Evolutionary conservation across 1,140 invertebrate species (phyloP).

Genomic region (Diabrotica virgifera): DNA sequence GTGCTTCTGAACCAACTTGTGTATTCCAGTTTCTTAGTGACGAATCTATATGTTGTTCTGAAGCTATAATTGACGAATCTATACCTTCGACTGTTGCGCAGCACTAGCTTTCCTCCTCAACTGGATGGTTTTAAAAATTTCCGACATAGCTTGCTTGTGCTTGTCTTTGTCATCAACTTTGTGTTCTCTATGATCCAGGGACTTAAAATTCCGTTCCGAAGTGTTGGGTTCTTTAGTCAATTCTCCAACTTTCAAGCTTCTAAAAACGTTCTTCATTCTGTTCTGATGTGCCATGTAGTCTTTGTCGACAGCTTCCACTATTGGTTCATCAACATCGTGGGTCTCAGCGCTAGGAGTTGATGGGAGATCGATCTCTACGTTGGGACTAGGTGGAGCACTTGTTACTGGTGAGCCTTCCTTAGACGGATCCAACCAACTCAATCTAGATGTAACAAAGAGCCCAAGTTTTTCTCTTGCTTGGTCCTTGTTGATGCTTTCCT

Average conservation of each 20-base stretch:
- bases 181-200: constrained; percentile 16
- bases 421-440: constrained; percentile 15
- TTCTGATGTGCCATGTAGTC: not conserved
- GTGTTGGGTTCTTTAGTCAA: not conserved
- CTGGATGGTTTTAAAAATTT: constrained; percentile 28
- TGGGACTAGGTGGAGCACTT: not conserved
- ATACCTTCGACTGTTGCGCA: not conserved
- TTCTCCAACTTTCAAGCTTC: constrained; percentile 15
- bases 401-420: not conserved
- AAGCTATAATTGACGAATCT: too few species aligned
- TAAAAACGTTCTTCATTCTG: constrained; percentile 27
- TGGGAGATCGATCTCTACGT: not conserved
- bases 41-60: not conserved
- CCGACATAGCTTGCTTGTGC: constrained; percentile 28
- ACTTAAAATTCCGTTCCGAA: constrained; percentile 15
- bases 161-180: constrained; percentile 19
- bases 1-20: not conserved
- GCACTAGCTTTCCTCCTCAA: constrained; percentile 20
- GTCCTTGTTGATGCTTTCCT: constrained; percentile 27
- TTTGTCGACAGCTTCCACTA: not conserved
- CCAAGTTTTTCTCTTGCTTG: constrained; percentile 29
- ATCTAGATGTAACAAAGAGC: not conserved
- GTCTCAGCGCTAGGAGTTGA: not conserved
- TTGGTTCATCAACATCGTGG: not conserved
- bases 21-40: not conserved